Conservation (phyloP, 2,888 invertebrate genomes). For the Watsonalla binaria region DNA sequence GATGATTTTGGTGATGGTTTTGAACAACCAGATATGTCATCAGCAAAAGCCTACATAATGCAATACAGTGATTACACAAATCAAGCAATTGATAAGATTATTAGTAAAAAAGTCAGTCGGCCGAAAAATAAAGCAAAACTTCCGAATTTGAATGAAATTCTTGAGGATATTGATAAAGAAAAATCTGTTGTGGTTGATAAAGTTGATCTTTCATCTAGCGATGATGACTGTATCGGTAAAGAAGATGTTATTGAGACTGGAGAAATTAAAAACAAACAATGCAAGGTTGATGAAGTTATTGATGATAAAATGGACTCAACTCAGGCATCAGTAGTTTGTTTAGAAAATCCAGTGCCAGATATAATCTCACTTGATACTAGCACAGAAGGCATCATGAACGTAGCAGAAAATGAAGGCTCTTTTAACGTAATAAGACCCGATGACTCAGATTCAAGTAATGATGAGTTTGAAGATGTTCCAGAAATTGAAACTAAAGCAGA, state of each 20-base stretch:
- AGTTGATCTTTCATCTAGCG: constrained; percentile 53
- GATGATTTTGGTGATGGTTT: constrained; percentile 51
- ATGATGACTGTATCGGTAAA: constrained; percentile 50
- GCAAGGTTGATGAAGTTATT: constrained; percentile 10
- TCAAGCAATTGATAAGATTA: constrained; percentile 81
- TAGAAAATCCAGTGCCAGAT: constrained; percentile 41
- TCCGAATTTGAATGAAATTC: constrained; percentile 45
- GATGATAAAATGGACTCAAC: constrained; percentile 27
- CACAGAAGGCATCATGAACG: constrained; percentile 28
- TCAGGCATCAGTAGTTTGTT: constrained; percentile 45
- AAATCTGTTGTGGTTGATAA: constrained; percentile 55
- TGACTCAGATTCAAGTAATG: constrained; percentile 54
- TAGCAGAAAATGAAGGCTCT: not conserved
- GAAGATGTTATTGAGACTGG: constrained; percentile 36
- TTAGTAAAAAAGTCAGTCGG: constrained; percentile 40
- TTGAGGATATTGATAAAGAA: constrained; percentile 57
- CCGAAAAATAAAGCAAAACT: constrained; percentile 36
- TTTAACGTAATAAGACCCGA: constrained; percentile 9
- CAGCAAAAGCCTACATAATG: constrained; percentile 85
- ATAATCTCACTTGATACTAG: constrained; percentile 49
- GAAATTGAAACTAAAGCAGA: constrained; percentile 45
- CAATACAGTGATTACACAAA: constrained; percentile 87
- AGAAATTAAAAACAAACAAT: constrained; percentile 24
- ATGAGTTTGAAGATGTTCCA: constrained; percentile 75
- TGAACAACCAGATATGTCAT: constrained; percentile 65